Evolutionary conservation across 2,888 invertebrate genomes (phyloP), one percentile per base, ranked within the genome.

Genomic region (Deilephila porcellus): DNA sequence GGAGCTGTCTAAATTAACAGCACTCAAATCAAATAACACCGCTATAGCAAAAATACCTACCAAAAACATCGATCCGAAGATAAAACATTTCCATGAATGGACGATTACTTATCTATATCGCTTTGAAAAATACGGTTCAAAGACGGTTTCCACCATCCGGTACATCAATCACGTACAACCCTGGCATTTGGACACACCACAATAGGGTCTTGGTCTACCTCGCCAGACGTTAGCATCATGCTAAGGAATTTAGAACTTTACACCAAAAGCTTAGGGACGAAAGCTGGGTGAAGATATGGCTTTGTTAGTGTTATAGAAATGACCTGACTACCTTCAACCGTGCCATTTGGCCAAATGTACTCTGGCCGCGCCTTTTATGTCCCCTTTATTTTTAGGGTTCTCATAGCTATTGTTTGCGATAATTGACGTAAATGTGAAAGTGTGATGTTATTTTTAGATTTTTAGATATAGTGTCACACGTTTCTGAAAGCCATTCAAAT

Each of bases 281-380:
- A 78, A 73, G 75, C 77, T 53, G 37, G 73, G 73, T 78, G 72
- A 19, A 32, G 76, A 75, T 71, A 64, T 72, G 72, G 71, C 73
- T 79, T 75, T 77, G 77, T 79, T 78, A 78, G 73, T 81, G 80
- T 80, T 77, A 76, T 79, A 83, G 78, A 79, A 81, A 77, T 84
- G 89, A 89, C 90, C 90, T 85, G 84, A 80, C 86, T 81, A 83
- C 85, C 88, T 87, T 84, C 81, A 82, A 82, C 78, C 84, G 84
- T 87, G 90, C 86, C 86, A 88, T 91, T 91, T 89, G 82, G 83
- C 81, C 82, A 79, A 85, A 89, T 89, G 86, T 82, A 85, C 84
- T 88, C 89, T 19, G 59, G 29, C 56, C 63, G 25, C 37, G 37
- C 62, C 67, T 59, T 59, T 37, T 34, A 59, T 59, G 59, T n/a